Conservation (phyloP, 1,140 invertebrate species). For the Plectrocnemia conspersa region DNA sequence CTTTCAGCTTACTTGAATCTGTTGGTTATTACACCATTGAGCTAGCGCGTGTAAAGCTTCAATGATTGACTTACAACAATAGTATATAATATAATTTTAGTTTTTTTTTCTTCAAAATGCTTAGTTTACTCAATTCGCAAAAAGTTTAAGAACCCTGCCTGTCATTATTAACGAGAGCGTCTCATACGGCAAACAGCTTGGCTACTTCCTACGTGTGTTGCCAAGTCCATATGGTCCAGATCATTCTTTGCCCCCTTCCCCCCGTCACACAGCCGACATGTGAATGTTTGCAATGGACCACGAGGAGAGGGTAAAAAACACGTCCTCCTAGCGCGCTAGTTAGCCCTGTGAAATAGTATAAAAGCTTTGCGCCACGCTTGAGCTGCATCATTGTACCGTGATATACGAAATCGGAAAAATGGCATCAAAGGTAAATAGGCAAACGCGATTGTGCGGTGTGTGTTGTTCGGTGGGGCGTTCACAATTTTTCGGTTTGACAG, state of each 20-base stretch:
- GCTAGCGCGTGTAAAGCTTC: too few relatives aligned
- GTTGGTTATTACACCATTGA: too few relatives aligned
- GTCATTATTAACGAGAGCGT: conserved; percentile 12
- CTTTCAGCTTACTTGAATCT: too few relatives aligned
- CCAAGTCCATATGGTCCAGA: not conserved
- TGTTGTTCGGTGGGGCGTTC: not conserved
- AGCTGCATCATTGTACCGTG: conserved; percentile 32
- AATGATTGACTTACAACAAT: too few relatives aligned
- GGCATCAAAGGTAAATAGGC: conserved; percentile 31
- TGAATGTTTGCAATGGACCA: conserved; percentile 7
- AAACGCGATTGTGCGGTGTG: not conserved
- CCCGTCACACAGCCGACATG: conserved; percentile 15
- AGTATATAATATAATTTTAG: too few relatives aligned
- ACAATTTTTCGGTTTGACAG: too few relatives aligned
- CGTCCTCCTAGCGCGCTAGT: conserved; percentile 17
- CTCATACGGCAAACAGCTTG: conserved; percentile 1
- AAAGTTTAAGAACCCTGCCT: too few relatives aligned
- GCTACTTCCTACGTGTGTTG: conserved; percentile 17
- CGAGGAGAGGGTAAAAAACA: conserved; percentile 34
- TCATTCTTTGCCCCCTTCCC: conserved; percentile 9
- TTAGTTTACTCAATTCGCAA: too few relatives aligned
- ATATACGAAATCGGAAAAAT: conserved; percentile 33
- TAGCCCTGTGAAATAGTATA: conserved; percentile 26
- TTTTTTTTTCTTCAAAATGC: too few relatives aligned
- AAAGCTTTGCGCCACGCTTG: conserved; percentile 12